Conservation (phyloP, 2,797 vertebrate genomes). For the Gymnocypris eckloni region DNA sequence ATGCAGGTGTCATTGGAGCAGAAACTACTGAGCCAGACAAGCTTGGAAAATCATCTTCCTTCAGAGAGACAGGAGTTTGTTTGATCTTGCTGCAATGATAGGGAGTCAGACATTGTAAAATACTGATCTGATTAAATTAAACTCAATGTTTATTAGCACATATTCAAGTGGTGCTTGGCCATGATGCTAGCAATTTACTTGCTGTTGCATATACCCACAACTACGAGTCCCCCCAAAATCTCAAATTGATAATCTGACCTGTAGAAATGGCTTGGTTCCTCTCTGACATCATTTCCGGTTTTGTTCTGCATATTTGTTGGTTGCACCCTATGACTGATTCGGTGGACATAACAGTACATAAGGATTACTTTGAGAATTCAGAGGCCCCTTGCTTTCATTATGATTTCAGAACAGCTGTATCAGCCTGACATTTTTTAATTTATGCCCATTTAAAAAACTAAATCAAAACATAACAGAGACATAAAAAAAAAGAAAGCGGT, state of each 20-base stretch:
- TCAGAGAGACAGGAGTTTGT: conserved; percentile 75
- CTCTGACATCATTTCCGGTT: not conserved
- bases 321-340: not conserved
- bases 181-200: no score
- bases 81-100: conserved; percentile 69
- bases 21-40: conserved; percentile 72
- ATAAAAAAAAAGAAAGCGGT: not conserved
- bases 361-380: not conserved
- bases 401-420: not conserved
- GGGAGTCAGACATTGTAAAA: not conserved
- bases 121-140: not conserved
- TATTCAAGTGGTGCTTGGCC: not conserved
- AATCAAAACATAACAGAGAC: not conserved
- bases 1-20: conserved; percentile 77
- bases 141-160: not conserved
- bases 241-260: no score
- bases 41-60: conserved; percentile 96
- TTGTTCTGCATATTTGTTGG: not conserved
- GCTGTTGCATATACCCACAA: not conserved
- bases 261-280: not conserved
- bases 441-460: not conserved
- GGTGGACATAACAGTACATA: not conserved
- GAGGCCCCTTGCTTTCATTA: not conserved
- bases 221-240: not conserved
- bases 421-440: not conserved